phyloP scores from a whole-genome alignment of 1,140 invertebrate species.

The Nasonia longicornis region DNA sequence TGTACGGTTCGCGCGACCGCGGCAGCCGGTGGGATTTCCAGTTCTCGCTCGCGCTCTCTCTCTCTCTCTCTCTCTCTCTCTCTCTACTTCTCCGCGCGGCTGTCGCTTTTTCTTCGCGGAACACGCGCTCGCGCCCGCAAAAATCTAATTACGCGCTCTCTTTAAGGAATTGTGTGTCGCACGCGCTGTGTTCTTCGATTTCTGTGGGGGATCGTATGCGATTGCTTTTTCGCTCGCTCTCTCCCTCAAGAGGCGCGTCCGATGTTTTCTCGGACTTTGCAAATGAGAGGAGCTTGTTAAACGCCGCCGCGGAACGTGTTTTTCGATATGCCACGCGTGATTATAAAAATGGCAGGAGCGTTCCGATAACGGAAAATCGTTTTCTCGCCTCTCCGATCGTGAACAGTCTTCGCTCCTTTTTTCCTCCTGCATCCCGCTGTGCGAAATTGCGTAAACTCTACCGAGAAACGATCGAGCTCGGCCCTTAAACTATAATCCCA shows the following conservation, averaged over 20 bases:
- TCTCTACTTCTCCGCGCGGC: not conserved
- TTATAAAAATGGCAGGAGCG: constrained; percentile 34
- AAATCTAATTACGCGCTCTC: constrained; percentile 48
- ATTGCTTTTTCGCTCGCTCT: not conserved
- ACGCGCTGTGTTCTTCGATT: constrained; percentile 3
- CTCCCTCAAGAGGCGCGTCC: not conserved
- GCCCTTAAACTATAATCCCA: not conserved
- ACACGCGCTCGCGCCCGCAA: constrained; percentile 21
- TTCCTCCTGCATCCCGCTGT: too few species aligned
- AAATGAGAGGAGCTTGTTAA: constrained; percentile 39
- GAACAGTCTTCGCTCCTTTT: not conserved
- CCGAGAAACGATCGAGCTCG: not conserved
- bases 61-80: too few species aligned
- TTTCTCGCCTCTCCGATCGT: too few species aligned
- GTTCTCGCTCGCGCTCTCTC: not conserved
- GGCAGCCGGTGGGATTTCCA: constrained; percentile 48
- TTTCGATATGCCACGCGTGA: constrained; percentile 17
- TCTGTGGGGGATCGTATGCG: constrained; percentile 3
- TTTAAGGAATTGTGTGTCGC: constrained; percentile 33
- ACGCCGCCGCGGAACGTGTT: not conserved
- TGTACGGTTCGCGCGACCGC: not conserved
- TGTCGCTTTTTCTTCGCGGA: not conserved
- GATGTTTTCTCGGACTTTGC: constrained; percentile 27
- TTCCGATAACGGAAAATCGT: too few species aligned
- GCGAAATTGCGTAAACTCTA: too few species aligned